Conservation (phyloP, 1,140 invertebrate genomes). For the Sarcophaga peregrina region DNA sequence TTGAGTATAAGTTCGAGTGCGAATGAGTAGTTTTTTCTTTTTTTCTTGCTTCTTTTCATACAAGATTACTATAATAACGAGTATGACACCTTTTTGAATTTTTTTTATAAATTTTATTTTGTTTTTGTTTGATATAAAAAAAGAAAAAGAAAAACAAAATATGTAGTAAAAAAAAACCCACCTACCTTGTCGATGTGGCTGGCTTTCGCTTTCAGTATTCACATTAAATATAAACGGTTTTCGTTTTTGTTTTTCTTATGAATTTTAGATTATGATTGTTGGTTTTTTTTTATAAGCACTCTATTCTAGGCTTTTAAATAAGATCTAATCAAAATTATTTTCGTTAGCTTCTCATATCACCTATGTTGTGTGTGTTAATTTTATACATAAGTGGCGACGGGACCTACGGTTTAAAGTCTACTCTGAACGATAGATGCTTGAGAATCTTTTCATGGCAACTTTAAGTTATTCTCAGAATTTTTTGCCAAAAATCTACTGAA, state of each 20-base stretch:
- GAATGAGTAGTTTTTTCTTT: not conserved
- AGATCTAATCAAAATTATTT: too few relatives aligned
- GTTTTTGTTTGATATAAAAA: not conserved
- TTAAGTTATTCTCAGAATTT: too few relatives aligned
- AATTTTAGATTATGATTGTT: not conserved
- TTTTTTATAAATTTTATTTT: not conserved
- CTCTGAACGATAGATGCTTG: too few relatives aligned
- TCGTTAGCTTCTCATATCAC: too few relatives aligned
- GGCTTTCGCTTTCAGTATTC: constrained; percentile 63
- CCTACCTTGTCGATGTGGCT: constrained; percentile 62
- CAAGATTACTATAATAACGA: constrained; percentile 39
- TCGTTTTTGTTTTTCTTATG: not conserved
- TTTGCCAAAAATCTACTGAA: too few relatives aligned
- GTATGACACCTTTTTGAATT: constrained; percentile 32
- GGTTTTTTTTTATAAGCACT: too few relatives aligned
- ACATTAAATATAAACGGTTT: constrained; percentile 28
- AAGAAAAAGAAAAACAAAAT: not conserved
- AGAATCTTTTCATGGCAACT: too few relatives aligned
- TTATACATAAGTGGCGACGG: too few relatives aligned
- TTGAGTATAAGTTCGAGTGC: not conserved
- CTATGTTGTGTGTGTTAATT: too few relatives aligned
- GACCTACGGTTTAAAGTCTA: too few relatives aligned
- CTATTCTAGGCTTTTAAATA: too few relatives aligned
- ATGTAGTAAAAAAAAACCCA: constrained; percentile 49
- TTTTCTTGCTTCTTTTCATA: not conserved